phyloP scores from a whole-genome alignment of 2,888 invertebrate genomes.

The Mythimna pallens region DNA sequence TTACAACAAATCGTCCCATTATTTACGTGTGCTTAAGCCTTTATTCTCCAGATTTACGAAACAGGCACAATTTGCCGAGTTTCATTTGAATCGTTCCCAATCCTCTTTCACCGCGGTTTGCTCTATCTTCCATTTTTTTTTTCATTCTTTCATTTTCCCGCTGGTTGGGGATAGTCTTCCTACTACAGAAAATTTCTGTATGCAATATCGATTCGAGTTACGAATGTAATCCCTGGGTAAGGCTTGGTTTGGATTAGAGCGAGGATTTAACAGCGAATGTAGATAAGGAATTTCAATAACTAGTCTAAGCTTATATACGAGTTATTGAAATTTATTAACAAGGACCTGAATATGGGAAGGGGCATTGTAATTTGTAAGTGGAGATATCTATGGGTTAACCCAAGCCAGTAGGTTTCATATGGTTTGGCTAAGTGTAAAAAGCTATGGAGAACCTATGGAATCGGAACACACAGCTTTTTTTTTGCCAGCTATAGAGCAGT shows the following conservation, averaged over 20 bases:
- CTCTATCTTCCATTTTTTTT: constrained; percentile 47
- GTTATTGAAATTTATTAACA: too few species aligned
- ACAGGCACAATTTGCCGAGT: constrained; percentile 26
- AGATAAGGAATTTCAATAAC: neutral
- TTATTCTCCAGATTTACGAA: constrained; percentile 32
- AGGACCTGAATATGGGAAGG: neutral
- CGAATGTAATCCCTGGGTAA: constrained; percentile 33
- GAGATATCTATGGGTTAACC: too few species aligned
- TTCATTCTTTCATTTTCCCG: constrained; percentile 40
- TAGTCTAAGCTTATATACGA: too few species aligned
- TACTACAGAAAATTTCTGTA: constrained; percentile 30
- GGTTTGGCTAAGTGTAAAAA: too few species aligned
- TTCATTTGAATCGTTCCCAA: constrained; percentile 44
- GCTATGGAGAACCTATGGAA: too few species aligned
- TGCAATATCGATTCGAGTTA: constrained; percentile 39
- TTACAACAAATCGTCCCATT: constrained; percentile 12
- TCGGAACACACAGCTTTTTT: too few species aligned
- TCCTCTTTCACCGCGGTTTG: constrained; percentile 47
- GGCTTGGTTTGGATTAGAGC: neutral
- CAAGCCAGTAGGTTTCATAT: too few species aligned
- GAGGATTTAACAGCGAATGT: neutral
- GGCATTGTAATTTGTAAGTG: too few species aligned
- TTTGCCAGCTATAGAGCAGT: too few species aligned
- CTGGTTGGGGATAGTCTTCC: constrained; percentile 5
- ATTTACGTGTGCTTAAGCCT: constrained; percentile 38